Percentiles rank a stretch among this genome's conserved stretches.
phyloP scores from a whole-genome alignment of 2,888 invertebrate species.

The Slavum lentiscoides region DNA sequence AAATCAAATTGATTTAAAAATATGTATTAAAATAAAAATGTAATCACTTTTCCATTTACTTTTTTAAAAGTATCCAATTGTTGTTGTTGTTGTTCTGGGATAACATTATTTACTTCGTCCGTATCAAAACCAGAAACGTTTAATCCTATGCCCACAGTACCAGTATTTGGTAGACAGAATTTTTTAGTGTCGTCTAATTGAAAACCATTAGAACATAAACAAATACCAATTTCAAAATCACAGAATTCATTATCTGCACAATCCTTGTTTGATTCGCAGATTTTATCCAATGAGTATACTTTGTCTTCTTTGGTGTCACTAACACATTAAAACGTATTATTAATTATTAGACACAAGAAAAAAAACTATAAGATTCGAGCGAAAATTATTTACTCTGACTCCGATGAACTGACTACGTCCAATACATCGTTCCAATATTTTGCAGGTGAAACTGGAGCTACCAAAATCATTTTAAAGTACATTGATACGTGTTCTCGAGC shows the following conservation, averaged over 20 bases:
- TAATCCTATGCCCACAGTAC: slow-evolving; percentile 19
- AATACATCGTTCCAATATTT: slow-evolving; percentile 61
- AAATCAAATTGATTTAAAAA: neutral
- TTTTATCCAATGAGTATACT: slow-evolving; percentile 40
- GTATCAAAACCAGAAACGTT: slow-evolving; percentile 25
- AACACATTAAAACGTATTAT: neutral
- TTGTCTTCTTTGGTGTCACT: slow-evolving; percentile 32
- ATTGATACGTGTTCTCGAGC: slow-evolving; percentile 65
- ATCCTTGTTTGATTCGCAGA: slow-evolving; percentile 40
- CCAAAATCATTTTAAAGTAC: slow-evolving; percentile 75
- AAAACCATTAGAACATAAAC: slow-evolving; percentile 34
- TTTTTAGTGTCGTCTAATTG: slow-evolving; percentile 37
- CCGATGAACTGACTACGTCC: slow-evolving; percentile 38
- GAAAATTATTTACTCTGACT: slow-evolving; percentile 35
- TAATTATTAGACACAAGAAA: neutral
- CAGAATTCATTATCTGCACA: slow-evolving; percentile 42
- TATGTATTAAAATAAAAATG: neutral
- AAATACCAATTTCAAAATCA: slow-evolving; percentile 33
- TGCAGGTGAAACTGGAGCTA: slow-evolving; percentile 70
- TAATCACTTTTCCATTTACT: slow-evolving; percentile 20
- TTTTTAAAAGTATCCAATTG: slow-evolving; percentile 40
- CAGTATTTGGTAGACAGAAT: slow-evolving; percentile 18
- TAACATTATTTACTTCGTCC: slow-evolving; percentile 20
- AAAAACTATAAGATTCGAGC: neutral
- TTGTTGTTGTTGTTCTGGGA: slow-evolving; percentile 22